phyloP scores from a whole-genome alignment of 2,113 vertebrate species.

The Rhagologus leucostigma region DNA sequence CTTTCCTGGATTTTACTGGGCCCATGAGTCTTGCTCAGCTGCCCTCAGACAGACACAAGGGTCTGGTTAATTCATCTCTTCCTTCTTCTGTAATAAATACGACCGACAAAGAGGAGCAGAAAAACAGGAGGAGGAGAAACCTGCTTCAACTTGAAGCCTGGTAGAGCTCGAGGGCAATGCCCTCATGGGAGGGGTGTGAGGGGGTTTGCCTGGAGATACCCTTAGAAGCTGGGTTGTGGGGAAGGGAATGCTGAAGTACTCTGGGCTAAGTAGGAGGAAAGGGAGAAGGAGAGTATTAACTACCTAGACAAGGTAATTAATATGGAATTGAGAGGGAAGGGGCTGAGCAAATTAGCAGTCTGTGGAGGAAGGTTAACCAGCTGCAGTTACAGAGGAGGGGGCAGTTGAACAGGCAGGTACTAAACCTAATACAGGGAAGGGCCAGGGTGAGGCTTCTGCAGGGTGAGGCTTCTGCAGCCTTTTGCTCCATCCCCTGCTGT shows the following conservation, averaged over 20 bases:
- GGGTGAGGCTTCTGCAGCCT: neutral
- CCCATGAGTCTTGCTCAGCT: neutral
- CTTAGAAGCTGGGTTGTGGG: neutral
- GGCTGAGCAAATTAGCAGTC: slow-evolving; percentile 3
- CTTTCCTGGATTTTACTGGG: slow-evolving; percentile 18
- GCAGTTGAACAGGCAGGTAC: neutral
- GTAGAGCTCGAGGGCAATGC: neutral
- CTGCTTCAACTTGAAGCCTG: neutral
- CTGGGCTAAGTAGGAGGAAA: neutral
- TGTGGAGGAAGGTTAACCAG: slow-evolving; percentile 12
- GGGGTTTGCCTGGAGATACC: neutral
- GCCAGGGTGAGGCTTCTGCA: neutral
- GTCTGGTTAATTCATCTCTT: neutral
- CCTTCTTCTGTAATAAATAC: neutral
- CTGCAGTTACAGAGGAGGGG: neutral
- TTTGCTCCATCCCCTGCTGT: neutral
- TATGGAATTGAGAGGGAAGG: neutral
- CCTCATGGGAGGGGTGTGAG: neutral
- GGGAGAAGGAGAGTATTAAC: neutral
- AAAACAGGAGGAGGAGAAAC: neutral
- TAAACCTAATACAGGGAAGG: accelerated
- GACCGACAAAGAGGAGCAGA: neutral
- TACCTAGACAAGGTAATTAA: neutral
- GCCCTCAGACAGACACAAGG: neutral
- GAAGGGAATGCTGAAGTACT: neutral